Evolutionary conservation across 2,888 invertebrate species (phyloP), one percentile per base, ranked within the genome.

Genomic region (Holacanthella duospinosa): DNA sequence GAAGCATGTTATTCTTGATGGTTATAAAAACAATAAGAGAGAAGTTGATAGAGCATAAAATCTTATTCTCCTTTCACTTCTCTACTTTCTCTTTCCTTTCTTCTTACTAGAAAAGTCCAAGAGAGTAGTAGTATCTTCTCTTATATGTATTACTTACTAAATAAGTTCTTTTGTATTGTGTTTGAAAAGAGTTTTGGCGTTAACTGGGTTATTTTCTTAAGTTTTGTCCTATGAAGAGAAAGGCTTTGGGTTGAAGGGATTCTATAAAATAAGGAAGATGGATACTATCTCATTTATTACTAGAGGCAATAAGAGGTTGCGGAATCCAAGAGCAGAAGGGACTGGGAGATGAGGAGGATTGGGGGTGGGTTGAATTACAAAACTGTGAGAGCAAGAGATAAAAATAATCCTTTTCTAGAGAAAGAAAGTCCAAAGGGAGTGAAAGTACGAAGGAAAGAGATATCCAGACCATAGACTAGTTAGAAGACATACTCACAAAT

Each of bases 271-370:
- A 36, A 36, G 36, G 55, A 55, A 55, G 55, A 55, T 55, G 55
- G 55, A 55, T 55, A 27, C 55, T 12, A 55, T 55, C 25, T 12
- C 55, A 55, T 55, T 55, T 55, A 55, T 55, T 55, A 55, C 55
- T n/a, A 29, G 28, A 21, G 55, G 55, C 55, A 55, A 55, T 55
- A n/a, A n/a, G 16, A 55, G 6, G 27, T 6, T 12, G 29, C 4
- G 25, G 27, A 55, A 29, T 12, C 28, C 55, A 29, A 27, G 28
- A 27, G 55, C n/a, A n/a, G n/a, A n/a, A n/a, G n/a, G n/a, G n/a
- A n/a, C n/a, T n/a, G n/a, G n/a, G n/a, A n/a, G n/a, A n/a, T n/a
- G n/a, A n/a, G n/a, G n/a, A n/a, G n/a, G n/a, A n/a, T n/a, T n/a
- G n/a, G n/a, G 36, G 36, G 16, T 36, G 36, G 36, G 36, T 21